These are phyloP conservation scores for Callopanchax toddi DNA, from an alignment of 2,113 vertebrate genomes.

Conservation along the genomic window DNA sequence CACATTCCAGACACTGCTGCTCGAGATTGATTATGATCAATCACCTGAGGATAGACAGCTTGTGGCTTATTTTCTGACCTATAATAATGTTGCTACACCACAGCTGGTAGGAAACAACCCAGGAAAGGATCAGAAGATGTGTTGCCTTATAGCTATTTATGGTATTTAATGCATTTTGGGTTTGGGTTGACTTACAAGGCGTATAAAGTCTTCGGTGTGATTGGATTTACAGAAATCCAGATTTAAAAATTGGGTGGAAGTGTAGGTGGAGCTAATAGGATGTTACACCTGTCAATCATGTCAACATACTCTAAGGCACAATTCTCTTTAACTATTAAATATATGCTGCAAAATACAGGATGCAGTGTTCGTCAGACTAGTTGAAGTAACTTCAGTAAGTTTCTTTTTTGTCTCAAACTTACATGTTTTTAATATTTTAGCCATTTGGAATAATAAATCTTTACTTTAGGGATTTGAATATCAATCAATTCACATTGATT, in stretches of 20 bases:
- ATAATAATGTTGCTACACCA: slow-evolving; percentile 54
- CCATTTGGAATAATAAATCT: slow-evolving; percentile 1
- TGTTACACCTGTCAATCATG: slow-evolving; percentile 8
- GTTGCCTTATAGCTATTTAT: slow-evolving; percentile 7
- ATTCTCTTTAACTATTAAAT: neutral
- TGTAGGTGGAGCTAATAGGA: slow-evolving; percentile 36
- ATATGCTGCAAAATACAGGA: neutral
- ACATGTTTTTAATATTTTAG: slow-evolving; percentile 2
- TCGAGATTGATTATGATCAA: slow-evolving; percentile 49
- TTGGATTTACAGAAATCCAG: slow-evolving; percentile 50
- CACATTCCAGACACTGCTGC: slow-evolving; percentile 15
- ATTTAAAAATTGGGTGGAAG: slow-evolving; percentile 25
- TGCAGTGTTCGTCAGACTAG: neutral
- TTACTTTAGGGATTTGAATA: too few relatives aligned
- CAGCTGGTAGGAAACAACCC: slow-evolving; percentile 39
- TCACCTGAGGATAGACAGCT: slow-evolving; percentile 42
- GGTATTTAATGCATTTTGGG: slow-evolving; percentile 10
- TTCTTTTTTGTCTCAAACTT: neutral
- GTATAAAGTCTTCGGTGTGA: slow-evolving; percentile 9
- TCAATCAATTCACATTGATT: too few relatives aligned
- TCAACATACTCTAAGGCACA: neutral
- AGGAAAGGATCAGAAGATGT: slow-evolving; percentile 17
- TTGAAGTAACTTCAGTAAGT: neutral
- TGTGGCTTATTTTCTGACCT: slow-evolving; percentile 47
- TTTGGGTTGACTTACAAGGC: neutral